phyloP scores from a whole-genome alignment of 2,113 vertebrate genomes.

The Lampris incognitus region DNA sequence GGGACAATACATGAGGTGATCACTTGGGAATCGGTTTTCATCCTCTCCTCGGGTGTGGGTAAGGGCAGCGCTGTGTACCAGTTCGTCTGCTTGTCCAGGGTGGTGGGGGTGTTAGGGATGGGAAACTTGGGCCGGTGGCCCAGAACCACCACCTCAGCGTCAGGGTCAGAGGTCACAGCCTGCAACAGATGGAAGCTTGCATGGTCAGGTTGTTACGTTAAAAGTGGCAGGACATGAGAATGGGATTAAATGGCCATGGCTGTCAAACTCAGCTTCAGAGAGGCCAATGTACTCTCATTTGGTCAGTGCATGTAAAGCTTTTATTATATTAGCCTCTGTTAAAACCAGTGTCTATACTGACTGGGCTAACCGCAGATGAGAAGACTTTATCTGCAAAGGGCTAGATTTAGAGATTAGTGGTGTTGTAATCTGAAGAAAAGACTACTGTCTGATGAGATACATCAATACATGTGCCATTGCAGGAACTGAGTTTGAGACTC shows the following conservation, averaged over 20 bases:
- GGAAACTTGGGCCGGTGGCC: constrained; percentile 94
- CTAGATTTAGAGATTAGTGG: constrained; percentile 39
- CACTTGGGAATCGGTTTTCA: constrained; percentile 95
- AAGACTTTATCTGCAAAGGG: constrained; percentile 5
- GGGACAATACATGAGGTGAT: constrained; percentile 96
- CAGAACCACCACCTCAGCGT: constrained; percentile 89
- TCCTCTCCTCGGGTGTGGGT: constrained; percentile 96
- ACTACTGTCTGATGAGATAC: constrained; percentile 28
- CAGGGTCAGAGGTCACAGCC: constrained; percentile 88
- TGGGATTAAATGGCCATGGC: constrained; percentile 1
- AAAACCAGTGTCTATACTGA: constrained; percentile 20
- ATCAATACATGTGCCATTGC: constrained; percentile 46
- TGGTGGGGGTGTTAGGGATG: constrained; percentile 93
- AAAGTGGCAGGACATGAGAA: constrained; percentile 23
- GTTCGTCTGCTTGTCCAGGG: constrained; percentile 99
- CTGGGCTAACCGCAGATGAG: background rate
- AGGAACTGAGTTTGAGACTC: constrained; percentile 46
- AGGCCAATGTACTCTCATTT: constrained; percentile 10
- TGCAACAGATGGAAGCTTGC: constrained; percentile 83
- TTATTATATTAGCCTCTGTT: background rate
- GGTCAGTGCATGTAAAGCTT: background rate
- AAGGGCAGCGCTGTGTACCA: constrained; percentile 95
- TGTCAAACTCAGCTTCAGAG: constrained; percentile 43
- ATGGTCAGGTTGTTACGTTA: constrained; percentile 62
- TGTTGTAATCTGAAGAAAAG: constrained; percentile 37